These are phyloP conservation scores for Mastomys natalensis DNA, from an alignment of 2,113 vertebrate genomes.

Conservation along the genomic window DNA sequence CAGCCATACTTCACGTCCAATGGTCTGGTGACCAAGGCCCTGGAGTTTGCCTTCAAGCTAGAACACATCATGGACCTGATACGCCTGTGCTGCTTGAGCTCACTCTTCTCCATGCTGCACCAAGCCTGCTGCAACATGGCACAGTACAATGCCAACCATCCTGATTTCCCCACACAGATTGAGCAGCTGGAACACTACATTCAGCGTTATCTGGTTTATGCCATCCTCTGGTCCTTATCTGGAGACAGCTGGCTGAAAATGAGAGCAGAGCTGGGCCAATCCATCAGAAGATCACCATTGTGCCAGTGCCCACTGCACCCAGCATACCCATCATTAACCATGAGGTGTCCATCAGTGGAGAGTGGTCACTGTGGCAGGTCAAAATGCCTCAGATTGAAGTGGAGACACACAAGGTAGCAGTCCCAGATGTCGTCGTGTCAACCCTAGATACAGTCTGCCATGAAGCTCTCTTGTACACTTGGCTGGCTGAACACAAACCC, in stretches of 20 bases:
- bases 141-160: constrained; percentile 98
- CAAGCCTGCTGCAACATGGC: constrained; percentile 98
- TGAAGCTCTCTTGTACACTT: constrained; percentile 97
- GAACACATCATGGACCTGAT: constrained; percentile 99
- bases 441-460: constrained; percentile 98
- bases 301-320: constrained; percentile 95
- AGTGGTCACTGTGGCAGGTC: constrained; percentile 98
- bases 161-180: constrained; percentile 97
- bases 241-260: constrained; percentile 98
- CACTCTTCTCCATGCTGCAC: constrained; percentile 98
- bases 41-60: constrained; percentile 97
- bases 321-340: constrained; percentile 99
- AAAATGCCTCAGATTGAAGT: constrained; percentile 99
- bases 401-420: constrained; percentile 98
- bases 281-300: constrained; percentile 97
- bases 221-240: constrained; percentile 98
- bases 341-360: constrained; percentile 98
- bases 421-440: constrained; percentile 97
- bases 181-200: constrained; percentile 98
- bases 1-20: constrained; percentile 98
- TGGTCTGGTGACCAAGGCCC: constrained; percentile 96
- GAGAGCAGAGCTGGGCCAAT: constrained; percentile 97
- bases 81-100: constrained; percentile 96
- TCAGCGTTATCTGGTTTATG: constrained; percentile 97
- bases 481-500: constrained; percentile 98